A percentile compares a stretch with the other conserved stretches of the same genome.
These are phyloP conservation scores for Deroplatys truncata DNA, from an alignment of 2,888 invertebrate genomes.

Conservation along the genomic window DNA sequence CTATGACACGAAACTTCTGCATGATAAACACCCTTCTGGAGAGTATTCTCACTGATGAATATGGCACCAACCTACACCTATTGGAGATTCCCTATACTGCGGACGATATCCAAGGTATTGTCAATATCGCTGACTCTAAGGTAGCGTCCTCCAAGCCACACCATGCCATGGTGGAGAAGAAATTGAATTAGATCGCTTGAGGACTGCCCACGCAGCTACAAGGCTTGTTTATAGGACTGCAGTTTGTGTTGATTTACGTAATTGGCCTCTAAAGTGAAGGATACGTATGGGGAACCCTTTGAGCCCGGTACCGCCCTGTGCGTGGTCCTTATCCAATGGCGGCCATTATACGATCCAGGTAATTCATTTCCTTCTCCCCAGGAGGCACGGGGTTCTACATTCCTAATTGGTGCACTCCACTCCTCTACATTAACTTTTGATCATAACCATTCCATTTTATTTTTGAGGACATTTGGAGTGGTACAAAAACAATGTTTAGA, in stretches of 20 bases:
- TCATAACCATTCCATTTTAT: not conserved
- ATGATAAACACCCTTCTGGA: too few species aligned
- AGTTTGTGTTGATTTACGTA: slow-evolving; percentile 23
- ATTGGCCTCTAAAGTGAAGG: slow-evolving; percentile 18
- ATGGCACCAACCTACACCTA: too few species aligned
- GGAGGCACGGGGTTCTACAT: not conserved
- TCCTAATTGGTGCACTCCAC: not conserved
- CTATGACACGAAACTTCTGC: too few species aligned
- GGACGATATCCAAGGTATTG: too few species aligned
- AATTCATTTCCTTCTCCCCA: not conserved
- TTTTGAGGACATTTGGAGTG: too few species aligned
- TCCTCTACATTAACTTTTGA: not conserved
- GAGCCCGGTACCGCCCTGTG: not conserved
- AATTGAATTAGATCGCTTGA: not conserved
- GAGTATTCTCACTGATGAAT: too few species aligned
- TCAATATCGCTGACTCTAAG: not conserved
- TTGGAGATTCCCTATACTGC: too few species aligned
- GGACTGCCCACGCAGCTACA: not conserved
- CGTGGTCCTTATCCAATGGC: not conserved
- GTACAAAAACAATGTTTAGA: too few species aligned
- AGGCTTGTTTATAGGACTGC: slow-evolving; percentile 1
- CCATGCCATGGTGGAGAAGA: not conserved
- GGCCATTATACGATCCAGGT: not conserved
- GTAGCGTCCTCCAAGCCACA: not conserved
- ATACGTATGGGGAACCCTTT: not conserved